phyloP scores from a whole-genome alignment of 2,888 invertebrate species.

The Eupithecia subfuscata region DNA sequence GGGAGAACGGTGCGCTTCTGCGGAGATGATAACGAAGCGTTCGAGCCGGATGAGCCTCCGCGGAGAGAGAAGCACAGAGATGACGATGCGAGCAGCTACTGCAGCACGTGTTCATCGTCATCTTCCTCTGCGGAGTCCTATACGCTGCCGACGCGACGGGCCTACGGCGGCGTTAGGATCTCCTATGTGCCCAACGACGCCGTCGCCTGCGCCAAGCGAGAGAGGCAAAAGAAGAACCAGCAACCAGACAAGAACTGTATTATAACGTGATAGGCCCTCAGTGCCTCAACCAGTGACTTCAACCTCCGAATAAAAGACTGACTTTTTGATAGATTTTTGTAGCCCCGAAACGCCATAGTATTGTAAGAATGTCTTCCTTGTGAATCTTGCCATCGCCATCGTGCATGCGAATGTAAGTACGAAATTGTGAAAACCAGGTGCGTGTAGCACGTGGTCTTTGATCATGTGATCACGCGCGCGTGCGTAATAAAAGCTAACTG shows the following conservation, averaged over 20 bases:
- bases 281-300: conserved; percentile 67
- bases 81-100: conserved; percentile 89
- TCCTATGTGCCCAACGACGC: conserved; percentile 97
- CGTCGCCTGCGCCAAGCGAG: conserved; percentile 90
- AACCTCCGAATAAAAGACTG: conserved; percentile 82
- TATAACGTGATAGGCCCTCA: conserved; percentile 88
- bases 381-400: conserved; percentile 48
- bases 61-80: conserved; percentile 71
- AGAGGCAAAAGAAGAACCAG: conserved; percentile 84
- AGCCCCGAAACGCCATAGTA: conserved; percentile 74
- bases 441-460: conserved; percentile 37
- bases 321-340: conserved; percentile 73
- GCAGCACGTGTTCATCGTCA: conserved; percentile 96
- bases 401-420: conserved; percentile 52
- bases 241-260: conserved; percentile 93
- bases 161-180: conserved; percentile 94
- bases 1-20: conserved; percentile 77
- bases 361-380: conserved; percentile 60
- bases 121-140: conserved; percentile 95
- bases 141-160: conserved; percentile 91
- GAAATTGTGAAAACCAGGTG: conserved; percentile 58
- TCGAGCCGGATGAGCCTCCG: conserved; percentile 74
- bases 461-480: conserved; percentile 63
- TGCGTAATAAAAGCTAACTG: conserved; percentile 51
- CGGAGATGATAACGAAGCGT: conserved; percentile 78